A percentile compares a stretch with the other conserved stretches of the same genome.
Conservation (phyloP, 1,140 invertebrate genomes). For the Leptopilina clavipes region DNA sequence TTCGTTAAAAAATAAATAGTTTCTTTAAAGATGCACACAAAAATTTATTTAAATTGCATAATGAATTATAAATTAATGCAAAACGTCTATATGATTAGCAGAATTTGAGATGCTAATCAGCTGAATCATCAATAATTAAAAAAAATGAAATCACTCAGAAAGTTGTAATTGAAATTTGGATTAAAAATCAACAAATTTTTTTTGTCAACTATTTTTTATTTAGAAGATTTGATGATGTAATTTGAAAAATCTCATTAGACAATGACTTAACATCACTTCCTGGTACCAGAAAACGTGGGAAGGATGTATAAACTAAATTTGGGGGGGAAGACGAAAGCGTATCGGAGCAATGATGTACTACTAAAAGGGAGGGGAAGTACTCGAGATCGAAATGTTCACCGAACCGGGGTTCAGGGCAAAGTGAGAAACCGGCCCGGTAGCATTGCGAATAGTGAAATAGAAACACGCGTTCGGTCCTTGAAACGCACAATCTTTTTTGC, state of each 20-base stretch:
- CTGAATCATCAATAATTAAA: too few relatives aligned
- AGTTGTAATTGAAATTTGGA: too few relatives aligned
- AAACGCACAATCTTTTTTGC: constrained; percentile 20
- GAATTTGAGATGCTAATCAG: too few relatives aligned
- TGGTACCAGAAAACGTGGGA: constrained; percentile 32
- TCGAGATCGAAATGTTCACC: constrained; percentile 36
- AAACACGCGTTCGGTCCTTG: constrained; percentile 36
- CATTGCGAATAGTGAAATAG: constrained; percentile 49
- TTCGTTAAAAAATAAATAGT: too few relatives aligned
- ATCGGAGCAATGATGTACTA: constrained; percentile 42
- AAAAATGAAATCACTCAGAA: too few relatives aligned
- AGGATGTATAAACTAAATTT: constrained; percentile 34
- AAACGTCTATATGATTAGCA: too few relatives aligned
- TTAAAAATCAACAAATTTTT: too few relatives aligned
- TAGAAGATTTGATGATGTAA: neutral
- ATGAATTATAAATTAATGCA: too few relatives aligned
- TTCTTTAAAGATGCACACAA: too few relatives aligned
- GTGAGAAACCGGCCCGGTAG: constrained; percentile 46
- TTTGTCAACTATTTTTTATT: neutral
- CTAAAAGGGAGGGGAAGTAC: constrained; percentile 42
- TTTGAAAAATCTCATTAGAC: neutral
- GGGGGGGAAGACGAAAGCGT: constrained; percentile 31
- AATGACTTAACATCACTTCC: neutral
- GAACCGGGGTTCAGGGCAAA: constrained; percentile 42
- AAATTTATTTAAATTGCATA: too few relatives aligned